phyloP scores from a whole-genome alignment of 2,797 vertebrate species.

The Molothrus ater region DNA sequence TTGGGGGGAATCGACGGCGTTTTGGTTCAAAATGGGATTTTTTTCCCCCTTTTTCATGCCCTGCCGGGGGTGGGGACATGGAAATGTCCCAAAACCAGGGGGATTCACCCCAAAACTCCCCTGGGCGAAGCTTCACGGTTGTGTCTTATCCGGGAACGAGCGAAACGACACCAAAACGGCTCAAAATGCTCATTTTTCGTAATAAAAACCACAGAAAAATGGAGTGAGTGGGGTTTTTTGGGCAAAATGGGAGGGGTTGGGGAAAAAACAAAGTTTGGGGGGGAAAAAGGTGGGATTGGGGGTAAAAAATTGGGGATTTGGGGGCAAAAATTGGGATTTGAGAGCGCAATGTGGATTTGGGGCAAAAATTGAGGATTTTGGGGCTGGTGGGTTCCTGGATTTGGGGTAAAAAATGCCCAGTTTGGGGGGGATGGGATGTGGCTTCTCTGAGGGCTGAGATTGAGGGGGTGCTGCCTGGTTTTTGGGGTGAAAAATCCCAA shows the following conservation, averaged over 20 bases:
- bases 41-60: neutral
- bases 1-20: neutral
- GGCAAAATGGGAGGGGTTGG: neutral
- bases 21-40: neutral
- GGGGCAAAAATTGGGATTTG: neutral
- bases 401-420: neutral
- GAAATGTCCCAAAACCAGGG: neutral
- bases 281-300: no score
- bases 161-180: neutral
- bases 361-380: neutral
- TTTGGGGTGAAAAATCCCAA: neutral
- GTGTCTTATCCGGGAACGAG: neutral
- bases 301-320: no score
- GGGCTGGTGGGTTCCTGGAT: neutral
- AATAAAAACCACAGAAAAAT: neutral
- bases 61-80: neutral
- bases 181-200: neutral
- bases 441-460: neutral
- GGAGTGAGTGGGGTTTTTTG: neutral
- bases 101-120: neutral
- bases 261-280: neutral
- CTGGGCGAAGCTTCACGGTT: neutral
- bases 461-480: neutral
- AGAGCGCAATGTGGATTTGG: neutral
- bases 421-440: fast-evolving